Evolutionary conservation across 2,797 vertebrate genomes (phyloP).

Genomic region (Falco berigora): DNA sequence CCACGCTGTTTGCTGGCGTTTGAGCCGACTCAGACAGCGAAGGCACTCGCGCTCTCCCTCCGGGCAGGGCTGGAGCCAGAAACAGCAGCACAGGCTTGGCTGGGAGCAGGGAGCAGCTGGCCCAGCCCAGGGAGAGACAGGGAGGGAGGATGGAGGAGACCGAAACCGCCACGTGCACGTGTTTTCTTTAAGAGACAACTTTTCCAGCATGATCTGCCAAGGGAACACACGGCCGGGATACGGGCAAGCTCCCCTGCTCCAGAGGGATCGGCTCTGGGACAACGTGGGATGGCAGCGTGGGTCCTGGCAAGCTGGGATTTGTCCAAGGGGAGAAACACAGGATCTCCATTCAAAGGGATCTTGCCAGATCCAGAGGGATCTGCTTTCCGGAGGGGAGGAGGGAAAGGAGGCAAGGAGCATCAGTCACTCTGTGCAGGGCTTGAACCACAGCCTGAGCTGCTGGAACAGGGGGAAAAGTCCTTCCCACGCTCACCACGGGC

Average conservation of each 20-base stretch:
- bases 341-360: background rate
- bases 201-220: conserved; percentile 24
- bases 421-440: background rate
- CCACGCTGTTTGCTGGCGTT: background rate
- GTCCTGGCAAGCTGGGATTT: background rate
- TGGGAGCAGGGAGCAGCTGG: conserved; percentile 37
- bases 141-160: background rate
- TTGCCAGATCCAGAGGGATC: background rate
- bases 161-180: background rate
- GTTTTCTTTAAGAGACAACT: background rate
- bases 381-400: background rate
- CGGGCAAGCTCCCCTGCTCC: background rate
- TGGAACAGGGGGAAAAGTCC: background rate
- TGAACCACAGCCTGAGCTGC: background rate
- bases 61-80: background rate
- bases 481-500: background rate
- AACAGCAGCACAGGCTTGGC: conserved; percentile 42
- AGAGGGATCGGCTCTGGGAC: accelerated
- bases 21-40: background rate
- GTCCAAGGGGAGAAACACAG: background rate
- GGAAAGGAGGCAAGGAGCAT: background rate
- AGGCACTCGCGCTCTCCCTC: background rate
- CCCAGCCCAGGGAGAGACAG: background rate
- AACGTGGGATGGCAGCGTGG: accelerated
- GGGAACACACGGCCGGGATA: background rate